Evolutionary conservation across 1,140 invertebrate genomes (phyloP), one percentile per base, ranked within the genome.

Genomic region (Mercenaria mercenaria): DNA sequence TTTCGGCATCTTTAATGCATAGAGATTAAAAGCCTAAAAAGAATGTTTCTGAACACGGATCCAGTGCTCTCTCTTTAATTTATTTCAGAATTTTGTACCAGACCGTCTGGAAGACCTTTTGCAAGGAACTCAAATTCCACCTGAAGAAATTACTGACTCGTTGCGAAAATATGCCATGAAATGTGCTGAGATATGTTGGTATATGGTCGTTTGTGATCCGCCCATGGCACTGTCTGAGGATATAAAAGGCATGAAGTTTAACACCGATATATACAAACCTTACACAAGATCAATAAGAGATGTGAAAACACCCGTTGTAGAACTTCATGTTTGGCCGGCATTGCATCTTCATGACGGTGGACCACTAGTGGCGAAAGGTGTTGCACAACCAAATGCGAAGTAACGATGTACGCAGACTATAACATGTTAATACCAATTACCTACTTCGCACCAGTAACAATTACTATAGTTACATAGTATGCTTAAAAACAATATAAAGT

Each of bases 141-240:
- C 26, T 15, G 56, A 64, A 64, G 43, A 56, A 3, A 34, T 43
- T n/a, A 32, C 4, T 11, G 29, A 26, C 13, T 8, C 56, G 39
- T 56, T 52, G 79, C 37, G 23, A 26, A 32, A 52, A 20, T 89
- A 76, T 84, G 39, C 76, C 8, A 59, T 29, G 2, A 89, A 61
- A 61, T 56, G 69, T 34, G 52, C 52, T 8, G 81, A 89, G 39
- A 52, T 83, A 8, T 72, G 64, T 11, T 89, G 88, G 88, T 39
- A 64, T 18, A 89, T 89, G 88, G 39, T 61, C 18, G 67, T 89
- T 32, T 69, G 81, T 20, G 88, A 89, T 64, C 88, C 88, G 29
- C 88, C 88, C 39, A 83, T 89, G 88, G 50, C 39, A 18, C 26
- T 89, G 0, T 52, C 67, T 2, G 81, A 74, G 26, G 59, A 43